phyloP scores from a whole-genome alignment of 2,113 vertebrate species.

The Panthera leo region DNA sequence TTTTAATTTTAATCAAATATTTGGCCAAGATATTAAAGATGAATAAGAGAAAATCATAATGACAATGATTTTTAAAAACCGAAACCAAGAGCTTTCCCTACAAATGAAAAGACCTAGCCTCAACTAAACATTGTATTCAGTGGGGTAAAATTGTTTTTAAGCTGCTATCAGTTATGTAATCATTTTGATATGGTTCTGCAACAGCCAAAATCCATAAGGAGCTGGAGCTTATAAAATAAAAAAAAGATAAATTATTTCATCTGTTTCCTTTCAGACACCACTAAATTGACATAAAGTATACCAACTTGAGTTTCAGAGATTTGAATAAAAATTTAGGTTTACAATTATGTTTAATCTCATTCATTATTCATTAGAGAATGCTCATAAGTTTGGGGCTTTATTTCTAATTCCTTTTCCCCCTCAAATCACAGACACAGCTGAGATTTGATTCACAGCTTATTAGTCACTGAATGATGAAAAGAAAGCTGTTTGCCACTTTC shows the following conservation, averaged over 20 bases:
- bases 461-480: constrained; percentile 8
- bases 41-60: constrained; percentile 21
- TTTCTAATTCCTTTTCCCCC: background rate
- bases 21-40: constrained; percentile 30
- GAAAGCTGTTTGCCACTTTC: background rate
- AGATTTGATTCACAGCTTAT: constrained; percentile 5
- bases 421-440: background rate
- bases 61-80: background rate
- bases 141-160: background rate
- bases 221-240: background rate
- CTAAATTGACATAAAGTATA: background rate
- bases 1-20: constrained; percentile 33
- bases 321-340: constrained; percentile 34
- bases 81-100: constrained; percentile 19
- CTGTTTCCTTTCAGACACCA: background rate
- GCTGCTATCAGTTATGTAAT: background rate
- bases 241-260: constrained; percentile 33
- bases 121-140: constrained; percentile 15
- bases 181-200: constrained; percentile 27
- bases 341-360: constrained; percentile 17
- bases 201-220: constrained; percentile 22
- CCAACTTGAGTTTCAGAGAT: background rate
- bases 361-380: constrained; percentile 31
- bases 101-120: background rate
- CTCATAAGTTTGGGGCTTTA: constrained; percentile 29